These are phyloP conservation scores for Caenorhabditis drosophilae DNA, from an alignment of 2,888 invertebrate species.

Conservation along the genomic window DNA sequence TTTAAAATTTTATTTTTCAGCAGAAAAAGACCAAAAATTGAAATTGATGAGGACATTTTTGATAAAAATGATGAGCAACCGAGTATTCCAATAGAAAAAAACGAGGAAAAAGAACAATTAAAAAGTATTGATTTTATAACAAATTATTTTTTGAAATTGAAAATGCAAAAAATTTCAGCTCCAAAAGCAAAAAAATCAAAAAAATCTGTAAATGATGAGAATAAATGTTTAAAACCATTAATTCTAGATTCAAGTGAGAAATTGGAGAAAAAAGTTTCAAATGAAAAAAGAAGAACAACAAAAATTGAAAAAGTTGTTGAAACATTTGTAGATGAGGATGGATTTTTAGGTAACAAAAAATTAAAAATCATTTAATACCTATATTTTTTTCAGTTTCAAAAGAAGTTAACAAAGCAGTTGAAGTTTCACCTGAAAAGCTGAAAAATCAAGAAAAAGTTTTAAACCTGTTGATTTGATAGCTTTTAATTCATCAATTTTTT, in stretches of 20 bases:
- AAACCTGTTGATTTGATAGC: too few relatives aligned
- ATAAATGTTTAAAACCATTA: slow-evolving; percentile 10
- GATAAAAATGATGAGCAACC: slow-evolving; percentile 2
- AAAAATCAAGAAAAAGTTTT: slow-evolving; percentile 6
- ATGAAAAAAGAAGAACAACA: slow-evolving; percentile 1
- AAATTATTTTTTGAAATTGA: neutral
- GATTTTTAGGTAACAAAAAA: slow-evolving; percentile 28
- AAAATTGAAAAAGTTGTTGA: slow-evolving; percentile 34
- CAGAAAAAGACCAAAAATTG: slow-evolving; percentile 25
- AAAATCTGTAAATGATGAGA: slow-evolving; percentile 20
- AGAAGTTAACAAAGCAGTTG: slow-evolving; percentile 23
- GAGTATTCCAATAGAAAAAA: slow-evolving; percentile 6
- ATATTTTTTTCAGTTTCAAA: slow-evolving; percentile 25
- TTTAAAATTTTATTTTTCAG: neutral
- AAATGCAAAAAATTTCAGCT: neutral
- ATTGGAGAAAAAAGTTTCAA: neutral
- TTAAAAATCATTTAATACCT: neutral
- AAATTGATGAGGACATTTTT: slow-evolving; percentile 25
- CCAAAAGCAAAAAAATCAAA: slow-evolving; percentile 12
- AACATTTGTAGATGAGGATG: slow-evolving; percentile 38
- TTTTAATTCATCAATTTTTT: neutral
- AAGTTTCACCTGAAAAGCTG: slow-evolving; percentile 20
- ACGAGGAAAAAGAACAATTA: slow-evolving; percentile 8
- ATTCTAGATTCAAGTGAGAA: slow-evolving; percentile 3
- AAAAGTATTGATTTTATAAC: neutral